Conservation (phyloP, 2,113 vertebrate genomes). For the Takifugu bimaculatus region DNA sequence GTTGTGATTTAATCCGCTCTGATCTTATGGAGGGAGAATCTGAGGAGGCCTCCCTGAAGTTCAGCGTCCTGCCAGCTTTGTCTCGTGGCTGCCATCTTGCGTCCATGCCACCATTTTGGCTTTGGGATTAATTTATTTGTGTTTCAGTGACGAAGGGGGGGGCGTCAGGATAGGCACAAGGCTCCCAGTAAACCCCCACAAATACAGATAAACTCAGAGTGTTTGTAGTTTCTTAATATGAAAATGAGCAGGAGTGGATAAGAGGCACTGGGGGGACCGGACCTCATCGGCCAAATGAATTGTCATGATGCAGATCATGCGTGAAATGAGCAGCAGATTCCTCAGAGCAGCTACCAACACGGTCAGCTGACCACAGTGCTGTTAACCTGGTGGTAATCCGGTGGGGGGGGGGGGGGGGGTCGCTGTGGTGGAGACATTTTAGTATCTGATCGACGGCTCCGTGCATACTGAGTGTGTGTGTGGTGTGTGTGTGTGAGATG, state of each 20-base stretch:
- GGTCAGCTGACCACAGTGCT: slow-evolving; percentile 30
- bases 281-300: slow-evolving; percentile 70
- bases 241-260: slow-evolving; percentile 8
- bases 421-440: slow-evolving; percentile 57
- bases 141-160: not conserved
- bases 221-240: no score
- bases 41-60: not conserved
- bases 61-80: slow-evolving; percentile 11
- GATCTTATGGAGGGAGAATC: no score
- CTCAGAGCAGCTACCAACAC: slow-evolving; percentile 16
- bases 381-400: slow-evolving; percentile 8
- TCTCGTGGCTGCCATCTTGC: slow-evolving; percentile 36
- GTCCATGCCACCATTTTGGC: slow-evolving; percentile 37
- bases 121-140: slow-evolving; percentile 19
- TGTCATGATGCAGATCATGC: slow-evolving; percentile 66
- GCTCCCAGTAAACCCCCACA: slow-evolving; percentile 20
- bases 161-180: slow-evolving; percentile 14
- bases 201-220: slow-evolving; percentile 7
- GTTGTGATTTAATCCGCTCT: not conserved
- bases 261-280: slow-evolving; percentile 24
- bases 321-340: slow-evolving; percentile 70
- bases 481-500: slow-evolving; percentile 30
- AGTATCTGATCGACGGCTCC: slow-evolving; percentile 67
- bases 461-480: slow-evolving; percentile 58
- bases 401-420: not conserved